Conservation (phyloP, 2,797 vertebrate genomes). For the Chelmon rostratus region DNA sequence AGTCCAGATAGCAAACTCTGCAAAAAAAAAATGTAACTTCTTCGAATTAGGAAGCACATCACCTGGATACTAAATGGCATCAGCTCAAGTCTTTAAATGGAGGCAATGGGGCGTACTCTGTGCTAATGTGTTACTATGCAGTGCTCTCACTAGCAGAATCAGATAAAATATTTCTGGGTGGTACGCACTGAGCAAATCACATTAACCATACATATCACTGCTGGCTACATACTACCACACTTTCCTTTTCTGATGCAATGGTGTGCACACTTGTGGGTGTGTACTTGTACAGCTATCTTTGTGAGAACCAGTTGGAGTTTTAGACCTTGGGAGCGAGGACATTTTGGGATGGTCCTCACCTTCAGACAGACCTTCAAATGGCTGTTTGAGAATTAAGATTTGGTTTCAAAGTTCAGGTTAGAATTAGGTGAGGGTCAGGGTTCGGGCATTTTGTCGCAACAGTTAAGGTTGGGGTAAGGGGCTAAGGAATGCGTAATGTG, state of each 20-base stretch:
- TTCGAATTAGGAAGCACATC: conserved; percentile 17
- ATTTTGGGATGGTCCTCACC: too few species aligned
- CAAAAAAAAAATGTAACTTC: neutral
- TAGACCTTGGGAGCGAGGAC: too few species aligned
- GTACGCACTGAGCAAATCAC: conserved; percentile 45
- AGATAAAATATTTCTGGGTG: conserved; percentile 41
- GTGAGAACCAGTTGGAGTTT: too few species aligned
- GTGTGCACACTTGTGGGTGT: neutral
- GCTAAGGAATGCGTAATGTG: too few species aligned
- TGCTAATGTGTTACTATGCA: conserved; percentile 23
- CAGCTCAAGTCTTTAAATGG: conserved; percentile 23
- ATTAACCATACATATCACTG: conserved; percentile 48
- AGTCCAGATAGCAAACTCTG: conserved; percentile 38
- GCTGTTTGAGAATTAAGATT: too few species aligned
- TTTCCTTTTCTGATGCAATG: neutral
- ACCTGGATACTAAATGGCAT: conserved; percentile 33
- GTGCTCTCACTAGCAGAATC: conserved; percentile 26
- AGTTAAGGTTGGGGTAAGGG: too few species aligned
- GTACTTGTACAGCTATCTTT: neutral
- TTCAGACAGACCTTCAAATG: too few species aligned
- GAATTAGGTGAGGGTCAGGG: too few species aligned
- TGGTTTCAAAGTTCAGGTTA: too few species aligned
- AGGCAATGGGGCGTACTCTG: conserved; percentile 3
- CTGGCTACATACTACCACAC: conserved; percentile 4
- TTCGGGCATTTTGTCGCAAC: too few species aligned